Evolutionary conservation across 53 echinoderm and acorn worm species (phyloP).

Genomic region (Antedon mediterranea): DNA sequence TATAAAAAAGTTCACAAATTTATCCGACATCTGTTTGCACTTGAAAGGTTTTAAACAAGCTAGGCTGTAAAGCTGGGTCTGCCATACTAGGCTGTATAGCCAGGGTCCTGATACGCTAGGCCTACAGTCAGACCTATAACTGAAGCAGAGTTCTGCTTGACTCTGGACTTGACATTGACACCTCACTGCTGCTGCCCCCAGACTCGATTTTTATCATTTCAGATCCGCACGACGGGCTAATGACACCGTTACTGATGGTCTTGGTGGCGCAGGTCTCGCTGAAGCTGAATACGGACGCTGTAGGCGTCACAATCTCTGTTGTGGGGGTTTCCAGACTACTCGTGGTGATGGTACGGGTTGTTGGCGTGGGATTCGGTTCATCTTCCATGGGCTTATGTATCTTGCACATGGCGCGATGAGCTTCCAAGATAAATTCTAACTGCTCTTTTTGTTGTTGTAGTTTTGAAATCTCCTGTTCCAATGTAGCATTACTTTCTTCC

Average conservation of each 20-base stretch:
- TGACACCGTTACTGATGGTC: slow-evolving; percentile 16
- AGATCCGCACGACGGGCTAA: slow-evolving; percentile 16
- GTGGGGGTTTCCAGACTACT: slow-evolving; percentile 2
- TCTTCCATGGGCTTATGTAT: slow-evolving; percentile 52
- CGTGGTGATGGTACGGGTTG: slow-evolving; percentile 26
- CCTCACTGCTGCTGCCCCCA: slow-evolving; percentile 25
- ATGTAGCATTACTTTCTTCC: slow-evolving; percentile 83
- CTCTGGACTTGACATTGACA: slow-evolving; percentile 77
- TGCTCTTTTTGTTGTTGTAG: slow-evolving; percentile 97
- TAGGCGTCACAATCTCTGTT: slow-evolving; percentile 91
- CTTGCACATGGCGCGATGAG: slow-evolving; percentile 94
- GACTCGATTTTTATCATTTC: neutral
- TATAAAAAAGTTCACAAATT: neutral
- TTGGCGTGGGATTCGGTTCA: slow-evolving; percentile 8
- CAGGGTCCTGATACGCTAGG: too few relatives aligned
- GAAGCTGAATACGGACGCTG: slow-evolving; percentile 57
- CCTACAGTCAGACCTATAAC: slow-evolving; percentile 15
- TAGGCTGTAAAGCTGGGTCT: neutral
- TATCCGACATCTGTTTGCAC: neutral
- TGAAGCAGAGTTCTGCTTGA: slow-evolving; percentile 68
- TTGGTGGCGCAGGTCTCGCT: slow-evolving; percentile 19
- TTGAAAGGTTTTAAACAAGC: neutral
- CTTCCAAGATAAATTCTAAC: slow-evolving; percentile 88
- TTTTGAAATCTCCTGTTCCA: slow-evolving; percentile 84
- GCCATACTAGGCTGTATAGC: too few relatives aligned